Evolutionary conservation across 2,797 vertebrate species (phyloP), one percentile per base, ranked within the genome.

Genomic region (Glossophaga mutica): DNA sequence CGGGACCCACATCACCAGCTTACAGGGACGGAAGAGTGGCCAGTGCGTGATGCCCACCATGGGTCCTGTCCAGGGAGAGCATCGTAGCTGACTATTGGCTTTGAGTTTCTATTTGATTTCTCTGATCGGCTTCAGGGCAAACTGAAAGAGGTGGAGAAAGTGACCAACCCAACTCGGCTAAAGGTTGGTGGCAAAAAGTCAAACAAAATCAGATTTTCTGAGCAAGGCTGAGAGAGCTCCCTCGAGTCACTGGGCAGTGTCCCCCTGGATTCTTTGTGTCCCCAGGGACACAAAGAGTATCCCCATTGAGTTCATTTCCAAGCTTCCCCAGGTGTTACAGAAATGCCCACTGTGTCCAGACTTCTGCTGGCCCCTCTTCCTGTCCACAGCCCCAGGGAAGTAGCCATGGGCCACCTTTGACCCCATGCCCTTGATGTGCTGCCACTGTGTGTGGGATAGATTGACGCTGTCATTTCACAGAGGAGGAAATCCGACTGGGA

Each of bases 121-220:
- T 79, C 83, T 81, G 68, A 74, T 93, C 87, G 87, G 39, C 15
- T 74, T 70, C 3, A 3, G 37, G 29, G 21, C 24, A 68, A 52
- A 21, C 81, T 52, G n/a, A 32, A 91, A 59, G 55, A 91, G 32
- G n/a, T 32, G 70, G 24, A 78, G 32, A 87, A 29, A 37, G 24
- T 39, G 14, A 37, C 37, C 44, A 82, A 21, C 37, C n/a, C n/a
- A 65, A 62, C 29, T 62, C 46, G 9, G 29, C 62, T 59, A n/a
- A 87, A 52, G 67, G 29, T 46, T 34, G 37, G 73, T 11, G 7
- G 24, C 46, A 48, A 11, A 78, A 91, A 67, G 39, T 44, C 76
- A 89, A 95, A 84, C 26, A 79, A 76, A 84, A 70, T 62, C 52
- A 52, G 62, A 52, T 52, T 91, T 95, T 94, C 90, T 91, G 70